Conservation (phyloP, 2,797 vertebrate genomes). For the Jordanella pulchra region DNA sequence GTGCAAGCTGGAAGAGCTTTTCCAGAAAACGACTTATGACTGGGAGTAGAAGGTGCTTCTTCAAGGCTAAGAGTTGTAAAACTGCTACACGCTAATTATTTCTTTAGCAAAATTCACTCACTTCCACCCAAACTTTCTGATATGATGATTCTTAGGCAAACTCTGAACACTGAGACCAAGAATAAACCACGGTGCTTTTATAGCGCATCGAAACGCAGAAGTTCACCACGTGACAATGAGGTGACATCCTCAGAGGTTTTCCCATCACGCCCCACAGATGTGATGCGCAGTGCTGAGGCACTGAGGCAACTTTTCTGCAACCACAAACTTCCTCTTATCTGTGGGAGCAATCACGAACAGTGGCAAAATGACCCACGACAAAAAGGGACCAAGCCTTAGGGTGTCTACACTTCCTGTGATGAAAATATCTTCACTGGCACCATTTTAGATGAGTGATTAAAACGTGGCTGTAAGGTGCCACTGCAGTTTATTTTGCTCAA, state of each 20-base stretch:
- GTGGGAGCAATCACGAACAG: slow-evolving; percentile 42
- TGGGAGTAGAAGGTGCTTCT: not conserved
- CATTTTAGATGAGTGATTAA: not conserved
- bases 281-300: slow-evolving; percentile 32
- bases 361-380: slow-evolving; percentile 46
- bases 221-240: slow-evolving; percentile 69
- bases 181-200: slow-evolving; percentile 77
- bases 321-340: slow-evolving; percentile 78
- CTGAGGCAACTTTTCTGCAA: slow-evolving; percentile 57
- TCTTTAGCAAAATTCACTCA: not conserved
- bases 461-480: not conserved
- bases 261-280: slow-evolving; percentile 69
- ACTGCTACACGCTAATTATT: not conserved
- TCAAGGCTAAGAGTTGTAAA: not conserved
- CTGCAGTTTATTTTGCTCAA: not conserved
- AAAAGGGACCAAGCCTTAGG: slow-evolving; percentile 35
- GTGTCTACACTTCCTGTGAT: slow-evolving; percentile 70
- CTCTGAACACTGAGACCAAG: slow-evolving; percentile 66
- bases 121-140: not conserved
- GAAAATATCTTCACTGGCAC: slow-evolving; percentile 33
- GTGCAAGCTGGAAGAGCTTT: not conserved
- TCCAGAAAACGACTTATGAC: not conserved
- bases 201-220: slow-evolving; percentile 74
- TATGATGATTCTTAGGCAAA: slow-evolving; percentile 7
- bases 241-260: slow-evolving; percentile 54